phyloP scores from a whole-genome alignment of 2,888 invertebrate species.

The Invenusta paracnida region DNA sequence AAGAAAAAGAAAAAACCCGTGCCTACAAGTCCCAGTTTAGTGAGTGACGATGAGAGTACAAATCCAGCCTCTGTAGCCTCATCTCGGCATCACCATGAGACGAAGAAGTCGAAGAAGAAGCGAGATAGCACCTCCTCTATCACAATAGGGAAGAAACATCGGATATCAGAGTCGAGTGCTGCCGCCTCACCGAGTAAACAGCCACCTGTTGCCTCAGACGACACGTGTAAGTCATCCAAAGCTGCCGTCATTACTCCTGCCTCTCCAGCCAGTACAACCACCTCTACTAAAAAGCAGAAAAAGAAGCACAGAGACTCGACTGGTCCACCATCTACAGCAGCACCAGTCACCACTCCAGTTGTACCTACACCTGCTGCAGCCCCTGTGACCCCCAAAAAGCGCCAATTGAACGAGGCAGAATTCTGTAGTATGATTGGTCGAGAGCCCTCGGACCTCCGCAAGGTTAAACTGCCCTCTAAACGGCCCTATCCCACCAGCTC shows the following conservation, averaged over 20 bases:
- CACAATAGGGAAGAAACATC: too few species aligned
- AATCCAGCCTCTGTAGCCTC: too few species aligned
- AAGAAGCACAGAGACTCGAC: not conserved
- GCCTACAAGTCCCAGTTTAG: not conserved
- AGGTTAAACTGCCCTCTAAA: not conserved
- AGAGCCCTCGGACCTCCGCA: not conserved
- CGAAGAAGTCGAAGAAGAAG: not conserved
- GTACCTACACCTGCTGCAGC: not conserved
- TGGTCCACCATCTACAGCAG: not conserved
- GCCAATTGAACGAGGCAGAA: not conserved
- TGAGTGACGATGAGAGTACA: not conserved
- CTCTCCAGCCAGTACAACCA: not conserved
- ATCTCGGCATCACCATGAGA: not conserved
- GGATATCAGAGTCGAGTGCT: not conserved
- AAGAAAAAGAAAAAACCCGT: not conserved
- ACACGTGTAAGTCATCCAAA: not conserved
- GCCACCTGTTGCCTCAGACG: not conserved
- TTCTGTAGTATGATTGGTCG: slow-evolving; percentile 11
- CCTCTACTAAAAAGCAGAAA: not conserved
- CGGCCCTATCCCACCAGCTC: not conserved
- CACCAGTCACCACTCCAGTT: not conserved
- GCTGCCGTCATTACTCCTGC: not conserved
- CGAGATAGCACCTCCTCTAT: not conserved
- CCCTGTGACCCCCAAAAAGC: not conserved
- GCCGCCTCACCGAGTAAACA: not conserved